Evolutionary conservation across 2,888 invertebrate genomes (phyloP).

Genomic region (Stictocephala bisonia): DNA sequence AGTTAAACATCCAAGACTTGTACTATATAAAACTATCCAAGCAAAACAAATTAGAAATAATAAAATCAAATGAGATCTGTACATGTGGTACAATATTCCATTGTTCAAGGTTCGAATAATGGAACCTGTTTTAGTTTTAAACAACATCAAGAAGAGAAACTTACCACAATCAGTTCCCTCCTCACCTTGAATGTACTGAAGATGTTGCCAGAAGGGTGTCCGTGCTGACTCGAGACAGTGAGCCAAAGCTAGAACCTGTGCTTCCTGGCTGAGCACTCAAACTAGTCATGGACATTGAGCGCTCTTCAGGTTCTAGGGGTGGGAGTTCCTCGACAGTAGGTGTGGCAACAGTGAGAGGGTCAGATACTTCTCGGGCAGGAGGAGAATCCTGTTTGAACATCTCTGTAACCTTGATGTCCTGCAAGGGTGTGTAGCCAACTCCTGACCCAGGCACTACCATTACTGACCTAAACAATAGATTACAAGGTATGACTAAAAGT

Average conservation of each 20-base stretch:
- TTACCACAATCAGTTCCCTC: too few relatives aligned
- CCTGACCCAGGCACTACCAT: constrained; percentile 35
- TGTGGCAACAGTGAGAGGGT: constrained; percentile 14
- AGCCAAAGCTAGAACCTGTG: constrained; percentile 49
- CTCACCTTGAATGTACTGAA: neutral
- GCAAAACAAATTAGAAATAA: too few relatives aligned
- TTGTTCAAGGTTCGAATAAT: too few relatives aligned
- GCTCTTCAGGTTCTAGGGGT: constrained; percentile 1
- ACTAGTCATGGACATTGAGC: constrained; percentile 38
- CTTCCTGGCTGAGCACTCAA: constrained; percentile 40
- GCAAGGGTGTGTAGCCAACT: constrained; percentile 12
- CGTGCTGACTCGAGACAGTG: constrained; percentile 49
- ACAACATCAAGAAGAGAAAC: too few relatives aligned
- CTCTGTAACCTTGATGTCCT: neutral
- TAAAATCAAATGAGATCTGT: too few relatives aligned
- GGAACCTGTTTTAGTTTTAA: too few relatives aligned
- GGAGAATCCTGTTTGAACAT: neutral
- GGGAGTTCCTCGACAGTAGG: constrained; percentile 30
- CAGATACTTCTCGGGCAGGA: constrained; percentile 2
- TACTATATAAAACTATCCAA: too few relatives aligned
- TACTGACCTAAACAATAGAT: constrained; percentile 3
- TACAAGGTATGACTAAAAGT: too few relatives aligned
- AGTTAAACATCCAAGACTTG: too few relatives aligned
- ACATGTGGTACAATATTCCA: too few relatives aligned
- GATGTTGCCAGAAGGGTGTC: constrained; percentile 43